A percentile compares a stretch with the other conserved stretches of the same genome.
Conservation (phyloP, 2,888 invertebrate genomes). For the Tenthredo amoena region DNA sequence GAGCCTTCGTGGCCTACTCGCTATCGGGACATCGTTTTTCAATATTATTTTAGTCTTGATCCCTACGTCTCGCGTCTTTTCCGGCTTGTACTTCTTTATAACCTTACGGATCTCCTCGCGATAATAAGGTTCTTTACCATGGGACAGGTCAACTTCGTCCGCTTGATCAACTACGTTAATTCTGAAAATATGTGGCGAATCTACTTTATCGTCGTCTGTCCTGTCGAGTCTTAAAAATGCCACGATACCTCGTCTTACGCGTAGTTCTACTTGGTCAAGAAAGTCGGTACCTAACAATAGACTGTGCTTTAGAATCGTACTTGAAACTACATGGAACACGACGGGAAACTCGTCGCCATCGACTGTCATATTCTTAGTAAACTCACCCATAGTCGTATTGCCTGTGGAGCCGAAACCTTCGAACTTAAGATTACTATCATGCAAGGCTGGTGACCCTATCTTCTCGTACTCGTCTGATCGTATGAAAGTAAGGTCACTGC, state of each 20-base stretch:
- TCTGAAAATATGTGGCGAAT: too few relatives aligned
- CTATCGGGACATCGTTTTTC: constrained; percentile 66
- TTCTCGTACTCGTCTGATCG: background rate
- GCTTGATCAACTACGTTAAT: too few relatives aligned
- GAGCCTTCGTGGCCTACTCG: constrained; percentile 62
- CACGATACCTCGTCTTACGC: background rate
- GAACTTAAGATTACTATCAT: background rate
- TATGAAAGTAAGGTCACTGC: constrained; percentile 1
- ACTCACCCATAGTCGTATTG: too few relatives aligned
- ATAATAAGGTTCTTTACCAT: too few relatives aligned
- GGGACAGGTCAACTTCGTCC: too few relatives aligned
- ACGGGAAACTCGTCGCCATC: background rate
- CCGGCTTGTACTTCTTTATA: too few relatives aligned
- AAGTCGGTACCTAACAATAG: constrained; percentile 4
- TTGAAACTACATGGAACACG: background rate
- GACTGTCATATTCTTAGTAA: background rate
- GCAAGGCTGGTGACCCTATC: background rate
- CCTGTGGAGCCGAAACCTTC: too few relatives aligned
- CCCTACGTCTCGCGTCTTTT: too few relatives aligned
- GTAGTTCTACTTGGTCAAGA: background rate
- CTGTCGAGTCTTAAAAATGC: too few relatives aligned
- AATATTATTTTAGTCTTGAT: constrained; percentile 67
- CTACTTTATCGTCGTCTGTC: too few relatives aligned
- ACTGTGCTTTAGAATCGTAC: background rate
- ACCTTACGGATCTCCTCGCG: too few relatives aligned